phyloP scores from a whole-genome alignment of 1,140 invertebrate genomes.

The Lineus longissimus region DNA sequence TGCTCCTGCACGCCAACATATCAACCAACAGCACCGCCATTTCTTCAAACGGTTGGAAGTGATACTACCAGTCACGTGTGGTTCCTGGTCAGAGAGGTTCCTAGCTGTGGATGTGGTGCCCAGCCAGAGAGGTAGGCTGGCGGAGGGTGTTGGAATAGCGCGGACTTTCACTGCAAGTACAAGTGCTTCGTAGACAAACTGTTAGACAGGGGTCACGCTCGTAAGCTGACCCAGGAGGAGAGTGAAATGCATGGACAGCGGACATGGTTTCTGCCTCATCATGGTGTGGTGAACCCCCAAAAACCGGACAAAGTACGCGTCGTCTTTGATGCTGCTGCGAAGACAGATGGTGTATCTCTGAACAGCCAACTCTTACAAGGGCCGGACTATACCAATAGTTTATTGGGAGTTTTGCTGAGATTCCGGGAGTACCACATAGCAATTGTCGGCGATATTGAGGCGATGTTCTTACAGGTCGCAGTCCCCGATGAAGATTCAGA shows the following conservation, averaged over 20 bases:
- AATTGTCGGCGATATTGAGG: conserved; percentile 19
- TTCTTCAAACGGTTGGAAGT: no score
- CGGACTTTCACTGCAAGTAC: no score
- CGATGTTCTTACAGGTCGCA: conserved; percentile 25
- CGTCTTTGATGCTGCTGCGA: no score
- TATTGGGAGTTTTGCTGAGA: conserved; percentile 25
- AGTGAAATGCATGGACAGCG: no score
- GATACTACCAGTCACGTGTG: no score
- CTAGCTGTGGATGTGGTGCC: no score
- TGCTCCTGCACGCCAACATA: no score
- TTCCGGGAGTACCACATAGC: conserved; percentile 26
- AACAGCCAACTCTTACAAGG: conserved; percentile 30
- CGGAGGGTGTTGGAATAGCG: no score
- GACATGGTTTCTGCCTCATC: conserved; percentile 24
- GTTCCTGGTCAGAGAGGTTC: no score
- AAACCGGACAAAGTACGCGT: no score
- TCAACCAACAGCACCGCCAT: no score
- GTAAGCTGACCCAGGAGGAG: background rate
- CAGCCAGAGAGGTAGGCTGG: no score
- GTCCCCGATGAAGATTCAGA: conserved; percentile 14
- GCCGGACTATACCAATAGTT: conserved; percentile 44
- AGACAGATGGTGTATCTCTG: conserved; percentile 25
- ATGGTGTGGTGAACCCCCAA: conserved; percentile 19
- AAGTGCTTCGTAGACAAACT: background rate
- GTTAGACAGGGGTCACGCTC: background rate